Base-by-base conservation (phyloP, 2,888 invertebrate genomes). In the Aporophyla nigra region DNA sequence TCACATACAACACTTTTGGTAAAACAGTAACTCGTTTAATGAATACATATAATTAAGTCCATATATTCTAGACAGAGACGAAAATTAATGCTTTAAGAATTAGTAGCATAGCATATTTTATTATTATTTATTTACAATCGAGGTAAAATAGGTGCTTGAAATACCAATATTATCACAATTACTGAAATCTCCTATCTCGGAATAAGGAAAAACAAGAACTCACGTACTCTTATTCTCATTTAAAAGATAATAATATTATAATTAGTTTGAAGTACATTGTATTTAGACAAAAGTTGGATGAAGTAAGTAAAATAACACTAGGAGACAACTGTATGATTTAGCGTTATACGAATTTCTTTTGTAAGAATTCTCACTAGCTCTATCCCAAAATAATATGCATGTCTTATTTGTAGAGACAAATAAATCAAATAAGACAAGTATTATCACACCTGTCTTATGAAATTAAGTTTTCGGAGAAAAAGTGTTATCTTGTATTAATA, bases 151-250 rank as follows among this genome's bases (percentile, higher is more conserved):
- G 49, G 62, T 63, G 63, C 43, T 68, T 62, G 7, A 59, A 66
- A 46, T 63, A 81, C 51, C 85, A 71, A 59, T 54, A 68, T 75
- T 81, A 82, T 85, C 61, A 84, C 76, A 84, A 81, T 81, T 43
- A 83, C 49, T 65, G 66, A 58, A 75, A 82, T 75, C 61, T 81
- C 61, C 24, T 81, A 74, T 63, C 58, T 74, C 51, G 21, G 59
- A 67, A 43, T 49, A 43, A 24, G 24, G 70, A 56, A 75, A 56
- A 67, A 80, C 16, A 66, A 73, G 24, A 65, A 33, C 24, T 63
- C 21, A 63, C 70, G 53, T 74, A 33, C 43, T 40, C 51, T 69
- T 56, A 73, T 27, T 53, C 40, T 67, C 21, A 65, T 65, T 73
- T 65, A 49, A 24, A 69, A 67, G 33, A 74, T 71, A 66, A 80